A percentile compares a stretch with the other conserved stretches of the same genome.
Conservation (phyloP, 2,888 invertebrate species). For the Dasypogon diadema region DNA sequence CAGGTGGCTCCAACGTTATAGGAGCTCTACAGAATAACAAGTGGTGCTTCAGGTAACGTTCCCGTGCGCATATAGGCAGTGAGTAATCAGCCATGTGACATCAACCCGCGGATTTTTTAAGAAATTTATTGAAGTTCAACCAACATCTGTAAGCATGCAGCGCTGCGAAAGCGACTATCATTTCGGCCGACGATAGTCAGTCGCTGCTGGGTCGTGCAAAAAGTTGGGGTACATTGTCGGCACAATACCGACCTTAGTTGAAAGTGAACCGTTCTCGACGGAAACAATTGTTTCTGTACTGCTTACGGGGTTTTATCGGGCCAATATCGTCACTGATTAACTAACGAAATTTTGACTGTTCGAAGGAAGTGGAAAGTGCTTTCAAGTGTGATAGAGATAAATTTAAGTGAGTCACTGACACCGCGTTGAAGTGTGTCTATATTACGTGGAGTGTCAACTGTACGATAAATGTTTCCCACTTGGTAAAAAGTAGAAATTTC, state of each 20-base stretch:
- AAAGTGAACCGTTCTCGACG: background rate
- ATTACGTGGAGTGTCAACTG: background rate
- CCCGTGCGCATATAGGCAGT: slow-evolving; percentile 27
- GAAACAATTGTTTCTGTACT: background rate
- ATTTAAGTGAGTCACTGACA: slow-evolving; percentile 29
- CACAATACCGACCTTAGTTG: background rate
- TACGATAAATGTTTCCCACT: background rate
- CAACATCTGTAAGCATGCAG: too few relatives aligned
- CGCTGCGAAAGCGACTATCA: background rate
- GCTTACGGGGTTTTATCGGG: background rate
- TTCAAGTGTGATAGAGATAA: slow-evolving; percentile 26
- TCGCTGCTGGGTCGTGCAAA: background rate
- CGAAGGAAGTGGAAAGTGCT: background rate
- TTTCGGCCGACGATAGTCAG: slow-evolving; percentile 26
- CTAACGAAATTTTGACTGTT: slow-evolving; percentile 8
- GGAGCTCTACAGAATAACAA: slow-evolving; percentile 19
- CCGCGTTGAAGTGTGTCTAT: background rate
- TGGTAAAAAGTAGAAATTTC: background rate
- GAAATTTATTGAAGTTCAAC: slow-evolving; percentile 16
- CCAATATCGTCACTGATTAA: slow-evolving; percentile 1
- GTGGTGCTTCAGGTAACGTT: slow-evolving; percentile 16
- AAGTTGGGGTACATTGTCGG: background rate
- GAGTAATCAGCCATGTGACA: slow-evolving; percentile 24
- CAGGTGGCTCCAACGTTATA: slow-evolving; percentile 9
- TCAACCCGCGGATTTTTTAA: background rate